Evolutionary conservation across 2,888 invertebrate genomes (phyloP).

Genomic region (Drosophila nr. perissopoda): DNA sequence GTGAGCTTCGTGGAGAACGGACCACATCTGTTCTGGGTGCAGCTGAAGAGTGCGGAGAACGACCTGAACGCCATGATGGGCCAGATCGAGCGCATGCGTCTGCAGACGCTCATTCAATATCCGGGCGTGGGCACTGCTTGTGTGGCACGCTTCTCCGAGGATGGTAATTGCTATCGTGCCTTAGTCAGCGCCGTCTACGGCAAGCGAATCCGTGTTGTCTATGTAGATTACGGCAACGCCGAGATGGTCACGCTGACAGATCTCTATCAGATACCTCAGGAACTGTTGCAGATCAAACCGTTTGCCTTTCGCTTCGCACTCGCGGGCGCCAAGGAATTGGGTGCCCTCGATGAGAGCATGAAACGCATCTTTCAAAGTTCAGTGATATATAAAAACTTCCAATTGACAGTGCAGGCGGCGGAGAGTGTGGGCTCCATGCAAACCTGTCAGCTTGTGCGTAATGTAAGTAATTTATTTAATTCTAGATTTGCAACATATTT

Average conservation of each 20-base stretch:
- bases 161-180: conserved; percentile 90
- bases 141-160: conserved; percentile 90
- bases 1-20: conserved; percentile 93
- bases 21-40: conserved; percentile 91
- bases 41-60: conserved; percentile 88
- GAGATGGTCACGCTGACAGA: conserved; percentile 90
- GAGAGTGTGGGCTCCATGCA: conserved; percentile 90
- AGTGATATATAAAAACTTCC: conserved; percentile 88
- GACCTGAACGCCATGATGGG: conserved; percentile 89
- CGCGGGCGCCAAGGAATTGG: conserved; percentile 89
- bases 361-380: conserved; percentile 90
- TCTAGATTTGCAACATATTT: background rate
- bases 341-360: conserved; percentile 86
- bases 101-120: conserved; percentile 88
- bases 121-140: conserved; percentile 92
- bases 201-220: conserved; percentile 90
- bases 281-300: conserved; percentile 89
- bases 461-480: conserved; percentile 42
- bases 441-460: conserved; percentile 88
- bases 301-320: conserved; percentile 91
- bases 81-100: conserved; percentile 88
- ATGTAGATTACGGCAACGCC: conserved; percentile 92
- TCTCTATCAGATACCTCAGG: conserved; percentile 91
- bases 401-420: conserved; percentile 88
- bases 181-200: conserved; percentile 91